Base-by-base conservation (phyloP, 1,140 invertebrate species). In the Bilobella aurantiaca region DNA sequence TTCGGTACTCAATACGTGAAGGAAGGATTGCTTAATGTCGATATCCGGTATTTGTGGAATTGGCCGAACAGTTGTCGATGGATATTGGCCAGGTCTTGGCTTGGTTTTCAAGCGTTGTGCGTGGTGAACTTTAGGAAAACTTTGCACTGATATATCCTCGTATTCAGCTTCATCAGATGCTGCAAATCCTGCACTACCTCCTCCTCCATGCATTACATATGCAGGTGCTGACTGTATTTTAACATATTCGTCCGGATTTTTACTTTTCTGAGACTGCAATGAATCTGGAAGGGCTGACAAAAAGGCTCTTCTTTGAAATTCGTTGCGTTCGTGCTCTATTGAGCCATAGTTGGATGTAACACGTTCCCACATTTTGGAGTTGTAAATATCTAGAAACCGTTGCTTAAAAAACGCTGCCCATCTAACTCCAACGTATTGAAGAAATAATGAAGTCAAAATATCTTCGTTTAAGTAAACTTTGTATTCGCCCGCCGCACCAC, bases 401-500 rank as follows among this genome's bases (percentile, higher is more conserved):
- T 18, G 1, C 27, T 66, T 66, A 1, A 69, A 59, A 8, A 49
- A 21, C 0, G 29, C 25, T 8, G 32, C 53, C 68, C 68, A 69
- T 21, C 61, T 3, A 14, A 62, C 56, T 37, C 68, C 68, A 25
- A 69, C 21, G 31, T 49, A 69, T 25, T 66, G 68, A 3, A 69
- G 34, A 29, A 69, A 62, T 12, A 69, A 21, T 1, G 64, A 37
- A 3, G 68, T 69, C 14, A 69, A 49, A 1, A 66, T 61, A 58
- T 69, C 68, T 46, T 69, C 68, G 60, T 66, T 32, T 32, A 69
- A 29, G 37, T 34, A 66, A 0, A 61, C 64, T 31, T 57, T 31
- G 27, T 60, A 69, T 5, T 28, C 28, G 3, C 68, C 68, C 1
- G 49, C 53, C 8, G 66, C 37, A 18, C 47, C 58, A 16, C 68